These are phyloP conservation scores for Gila robusta DNA, from an alignment of 2,797 vertebrate genomes.

Conservation along the genomic window DNA sequence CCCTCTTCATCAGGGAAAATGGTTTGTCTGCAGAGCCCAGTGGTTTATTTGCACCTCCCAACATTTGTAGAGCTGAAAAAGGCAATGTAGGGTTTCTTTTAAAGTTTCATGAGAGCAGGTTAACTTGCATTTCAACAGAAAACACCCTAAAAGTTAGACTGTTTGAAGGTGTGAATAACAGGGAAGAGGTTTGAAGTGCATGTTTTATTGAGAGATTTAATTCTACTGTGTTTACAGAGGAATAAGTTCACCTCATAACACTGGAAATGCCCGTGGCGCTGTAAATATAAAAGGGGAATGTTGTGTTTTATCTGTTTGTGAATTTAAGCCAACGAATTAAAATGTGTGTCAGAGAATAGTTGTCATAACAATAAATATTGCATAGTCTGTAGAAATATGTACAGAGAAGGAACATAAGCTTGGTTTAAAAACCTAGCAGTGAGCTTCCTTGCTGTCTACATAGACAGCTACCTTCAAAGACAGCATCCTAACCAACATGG, in stretches of 20 bases:
- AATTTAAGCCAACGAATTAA: constrained; percentile 47
- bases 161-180: constrained; percentile 22
- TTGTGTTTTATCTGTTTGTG: constrained; percentile 40
- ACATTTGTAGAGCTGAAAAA: constrained; percentile 4
- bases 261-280: constrained; percentile 5
- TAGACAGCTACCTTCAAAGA: not conserved
- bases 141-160: not conserved
- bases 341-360: not conserved
- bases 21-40: constrained; percentile 13
- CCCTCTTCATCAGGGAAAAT: constrained; percentile 18
- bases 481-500: not conserved
- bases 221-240: constrained; percentile 40
- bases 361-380: not conserved
- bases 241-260: constrained; percentile 42
- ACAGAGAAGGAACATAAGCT: not conserved
- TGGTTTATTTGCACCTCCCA: constrained; percentile 3
- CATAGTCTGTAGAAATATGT: not conserved
- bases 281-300: constrained; percentile 17
- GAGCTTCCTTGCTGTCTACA: not conserved
- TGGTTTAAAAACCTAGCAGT: not conserved
- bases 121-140: constrained; percentile 12
- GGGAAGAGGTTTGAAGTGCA: not conserved
- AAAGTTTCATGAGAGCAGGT: not conserved
- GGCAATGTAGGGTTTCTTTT: not conserved
- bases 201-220: constrained; percentile 24